Conservation (phyloP, 2,888 invertebrate genomes). For the Campoplex capitator region DNA sequence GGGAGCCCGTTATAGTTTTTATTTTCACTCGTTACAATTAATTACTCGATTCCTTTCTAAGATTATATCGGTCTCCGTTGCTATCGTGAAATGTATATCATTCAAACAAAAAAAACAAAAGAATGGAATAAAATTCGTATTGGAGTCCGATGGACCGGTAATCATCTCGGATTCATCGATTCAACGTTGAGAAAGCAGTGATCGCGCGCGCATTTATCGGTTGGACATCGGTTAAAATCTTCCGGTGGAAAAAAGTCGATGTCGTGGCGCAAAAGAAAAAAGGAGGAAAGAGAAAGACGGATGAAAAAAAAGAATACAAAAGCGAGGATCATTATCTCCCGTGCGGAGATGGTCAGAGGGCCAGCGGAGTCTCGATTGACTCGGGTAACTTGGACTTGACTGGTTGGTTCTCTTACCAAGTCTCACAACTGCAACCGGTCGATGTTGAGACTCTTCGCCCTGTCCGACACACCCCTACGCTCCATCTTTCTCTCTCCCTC, state of each 20-base stretch:
- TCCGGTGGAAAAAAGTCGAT: not conserved
- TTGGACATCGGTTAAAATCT: slow-evolving; percentile 5
- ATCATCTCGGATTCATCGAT: not conserved
- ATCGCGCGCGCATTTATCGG: not conserved
- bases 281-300: not conserved
- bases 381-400: slow-evolving; percentile 35
- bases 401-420: slow-evolving; percentile 21
- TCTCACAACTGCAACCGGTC: slow-evolving; percentile 18
- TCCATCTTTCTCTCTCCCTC: not conserved
- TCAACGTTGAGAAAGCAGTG: not conserved
- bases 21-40: not conserved
- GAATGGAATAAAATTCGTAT: not conserved
- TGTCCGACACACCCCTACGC: slow-evolving; percentile 5
- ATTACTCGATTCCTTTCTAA: not conserved
- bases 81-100: not conserved
- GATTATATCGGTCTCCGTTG: too few relatives aligned
- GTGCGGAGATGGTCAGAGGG: slow-evolving; percentile 23
- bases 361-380: slow-evolving; percentile 16
- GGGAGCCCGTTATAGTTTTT: too few relatives aligned
- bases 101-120: not conserved
- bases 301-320: not conserved
- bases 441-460: slow-evolving; percentile 22
- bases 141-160: not conserved
- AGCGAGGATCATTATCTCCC: slow-evolving; percentile 24
- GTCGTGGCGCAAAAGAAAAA: not conserved